Conservation (phyloP, 2,113 vertebrate genomes). For the Aix galericulata region DNA sequence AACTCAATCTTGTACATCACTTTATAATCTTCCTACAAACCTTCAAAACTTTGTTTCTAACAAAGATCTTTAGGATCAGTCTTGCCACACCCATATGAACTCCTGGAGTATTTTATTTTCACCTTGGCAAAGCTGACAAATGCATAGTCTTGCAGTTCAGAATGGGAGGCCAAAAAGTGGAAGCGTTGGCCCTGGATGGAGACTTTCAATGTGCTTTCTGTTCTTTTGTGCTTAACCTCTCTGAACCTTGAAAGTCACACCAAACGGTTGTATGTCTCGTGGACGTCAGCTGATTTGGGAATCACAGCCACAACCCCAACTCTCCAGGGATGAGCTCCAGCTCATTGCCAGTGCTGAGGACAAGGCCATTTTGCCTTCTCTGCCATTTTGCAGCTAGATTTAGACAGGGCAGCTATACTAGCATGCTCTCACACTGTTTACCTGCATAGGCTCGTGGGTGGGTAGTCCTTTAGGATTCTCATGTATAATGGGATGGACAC, state of each 20-base stretch:
- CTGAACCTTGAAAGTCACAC: background rate
- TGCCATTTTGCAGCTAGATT: background rate
- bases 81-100: background rate
- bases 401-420: background rate
- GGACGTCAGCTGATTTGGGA: background rate
- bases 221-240: background rate
- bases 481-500: background rate
- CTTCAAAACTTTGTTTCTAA: background rate
- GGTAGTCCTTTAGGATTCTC: background rate
- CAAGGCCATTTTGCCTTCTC: background rate
- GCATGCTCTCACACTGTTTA: background rate
- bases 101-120: background rate
- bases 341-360: background rate
- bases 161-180: background rate
- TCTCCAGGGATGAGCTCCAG: background rate
- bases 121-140: background rate
- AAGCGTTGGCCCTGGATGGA: background rate
- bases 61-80: background rate
- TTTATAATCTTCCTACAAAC: constrained; percentile 20
- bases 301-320: background rate
- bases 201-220: background rate
- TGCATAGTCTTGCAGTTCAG: background rate
- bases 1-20: background rate
- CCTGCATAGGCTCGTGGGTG: background rate
- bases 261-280: background rate